phyloP scores from a whole-genome alignment of 2,113 vertebrate genomes.

The Ammospiza caudacuta region DNA sequence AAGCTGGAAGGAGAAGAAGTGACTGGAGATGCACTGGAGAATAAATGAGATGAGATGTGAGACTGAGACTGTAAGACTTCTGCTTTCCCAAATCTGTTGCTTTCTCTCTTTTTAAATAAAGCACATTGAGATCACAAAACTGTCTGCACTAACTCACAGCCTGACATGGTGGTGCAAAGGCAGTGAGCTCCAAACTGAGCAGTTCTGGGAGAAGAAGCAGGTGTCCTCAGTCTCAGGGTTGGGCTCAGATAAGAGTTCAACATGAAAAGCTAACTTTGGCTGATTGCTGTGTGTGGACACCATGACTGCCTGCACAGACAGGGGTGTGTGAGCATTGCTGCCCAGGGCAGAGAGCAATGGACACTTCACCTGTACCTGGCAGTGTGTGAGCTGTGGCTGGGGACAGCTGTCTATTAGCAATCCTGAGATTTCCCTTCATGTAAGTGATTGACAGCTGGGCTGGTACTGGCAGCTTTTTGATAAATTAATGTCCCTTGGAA shows the following conservation, averaged over 20 bases:
- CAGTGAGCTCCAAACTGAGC: not conserved
- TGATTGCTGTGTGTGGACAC: not conserved
- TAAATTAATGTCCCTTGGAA: not conserved
- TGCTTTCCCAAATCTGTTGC: not conserved
- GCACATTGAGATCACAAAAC: not conserved
- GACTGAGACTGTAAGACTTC: not conserved
- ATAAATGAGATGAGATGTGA: not conserved
- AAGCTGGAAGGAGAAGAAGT: not conserved
- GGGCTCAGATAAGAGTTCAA: not conserved
- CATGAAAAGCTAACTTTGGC: rapidly evolving
- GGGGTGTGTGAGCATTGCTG: rapidly evolving
- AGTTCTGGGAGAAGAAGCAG: not conserved
- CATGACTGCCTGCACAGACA: rapidly evolving
- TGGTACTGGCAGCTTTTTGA: not conserved
- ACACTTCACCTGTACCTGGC: rapidly evolving
- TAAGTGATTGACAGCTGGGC: not conserved
- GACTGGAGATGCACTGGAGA: not conserved
- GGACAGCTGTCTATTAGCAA: rapidly evolving
- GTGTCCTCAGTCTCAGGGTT: not conserved
- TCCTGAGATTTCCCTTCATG: not conserved
- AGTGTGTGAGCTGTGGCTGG: not conserved
- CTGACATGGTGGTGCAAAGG: not conserved
- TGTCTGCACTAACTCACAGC: rapidly evolving
- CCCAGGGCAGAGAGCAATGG: not conserved
- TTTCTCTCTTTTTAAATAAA: not conserved